Base-by-base conservation (phyloP, 2,888 invertebrate genomes). In the Scaptomyza reducta region DNA sequence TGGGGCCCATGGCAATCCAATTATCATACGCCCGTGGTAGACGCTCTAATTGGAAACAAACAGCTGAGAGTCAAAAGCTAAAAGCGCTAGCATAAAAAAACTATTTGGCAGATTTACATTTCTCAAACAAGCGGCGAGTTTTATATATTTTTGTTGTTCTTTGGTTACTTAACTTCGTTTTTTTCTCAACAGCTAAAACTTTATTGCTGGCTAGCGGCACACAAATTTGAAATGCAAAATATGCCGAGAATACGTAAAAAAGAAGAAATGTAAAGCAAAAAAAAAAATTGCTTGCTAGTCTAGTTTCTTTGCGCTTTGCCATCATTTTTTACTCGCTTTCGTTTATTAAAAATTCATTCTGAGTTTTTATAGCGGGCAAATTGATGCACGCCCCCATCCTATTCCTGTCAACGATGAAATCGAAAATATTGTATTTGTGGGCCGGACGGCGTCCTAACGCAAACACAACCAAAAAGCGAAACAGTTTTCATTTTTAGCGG, bases 331-430 rank as follows among this genome's bases (percentile, higher is more conserved):
- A 22, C 47, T 56, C 31, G 45, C 50, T 38, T 65, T 50, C 72
- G 61, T 86, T 80, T 81, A 87, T 82, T 85, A 85, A 78, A 86
- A 81, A 82, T 82, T 87, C 85, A 82, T 77, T 84, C 64, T 49
- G 50, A 62, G 62, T 68, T 87, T n/a, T 87, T 80, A 67, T 80
- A 61, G 77, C 55, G 53, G 33, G 45, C 62, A 77, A 76, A 79
- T 70, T 65, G 70, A 67, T 61, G 62, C 54, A 54, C 70, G 65
- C 51, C 33, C 49, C 35, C n/a, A n/a, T n/a, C 70, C 84, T 70
- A 77, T 74, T 77, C 57, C 85, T 54, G 80, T 68, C 77, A 65
- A 58, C 80, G 70, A 69, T 70, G 80, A 71, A 71, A 84, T 80
- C 84, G 74, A 87, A 81, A 87, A 87, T 87, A 83, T 87, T 80